phyloP scores from a whole-genome alignment of 2,797 vertebrate species.

The Clarias fuscus region DNA sequence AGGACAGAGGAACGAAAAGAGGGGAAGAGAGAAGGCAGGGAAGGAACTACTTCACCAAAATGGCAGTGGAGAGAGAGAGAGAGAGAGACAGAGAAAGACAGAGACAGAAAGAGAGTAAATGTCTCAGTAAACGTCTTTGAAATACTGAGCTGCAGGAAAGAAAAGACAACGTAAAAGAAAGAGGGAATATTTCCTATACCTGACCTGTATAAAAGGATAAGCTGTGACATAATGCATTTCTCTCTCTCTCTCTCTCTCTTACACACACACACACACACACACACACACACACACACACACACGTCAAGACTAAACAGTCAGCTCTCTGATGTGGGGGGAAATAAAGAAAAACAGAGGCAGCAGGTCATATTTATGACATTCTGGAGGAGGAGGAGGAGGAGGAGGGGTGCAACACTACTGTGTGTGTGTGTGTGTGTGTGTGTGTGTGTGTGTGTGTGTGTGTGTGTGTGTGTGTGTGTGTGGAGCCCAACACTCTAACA shows the following conservation, averaged over 20 bases:
- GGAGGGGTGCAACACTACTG: not conserved
- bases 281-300: not conserved
- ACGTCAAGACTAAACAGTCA: not conserved
- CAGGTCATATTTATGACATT: not conserved
- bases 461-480: conserved; percentile 28
- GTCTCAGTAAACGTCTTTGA: not conserved
- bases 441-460: not conserved
- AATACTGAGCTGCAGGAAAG: not conserved
- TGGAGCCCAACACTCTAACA: conserved; percentile 26
- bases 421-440: not conserved
- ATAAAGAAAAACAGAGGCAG: conserved; percentile 1
- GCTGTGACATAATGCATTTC: not conserved
- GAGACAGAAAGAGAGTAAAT: not conserved
- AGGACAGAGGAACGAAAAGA: conserved; percentile 30
- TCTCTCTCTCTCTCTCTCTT: not conserved
- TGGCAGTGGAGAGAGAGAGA: conserved; percentile 30
- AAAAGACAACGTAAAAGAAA: not conserved
- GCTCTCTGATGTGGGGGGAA: conserved; percentile 6
- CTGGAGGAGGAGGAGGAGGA: not conserved
- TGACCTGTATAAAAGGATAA: not conserved
- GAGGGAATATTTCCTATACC: not conserved
- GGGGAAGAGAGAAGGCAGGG: not conserved
- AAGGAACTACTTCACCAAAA: conserved; percentile 8
- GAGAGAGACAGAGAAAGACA: not conserved
- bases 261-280: not conserved